Evolutionary conservation across 2,888 invertebrate species (phyloP).

Genomic region (Parasteatoda lunata): DNA sequence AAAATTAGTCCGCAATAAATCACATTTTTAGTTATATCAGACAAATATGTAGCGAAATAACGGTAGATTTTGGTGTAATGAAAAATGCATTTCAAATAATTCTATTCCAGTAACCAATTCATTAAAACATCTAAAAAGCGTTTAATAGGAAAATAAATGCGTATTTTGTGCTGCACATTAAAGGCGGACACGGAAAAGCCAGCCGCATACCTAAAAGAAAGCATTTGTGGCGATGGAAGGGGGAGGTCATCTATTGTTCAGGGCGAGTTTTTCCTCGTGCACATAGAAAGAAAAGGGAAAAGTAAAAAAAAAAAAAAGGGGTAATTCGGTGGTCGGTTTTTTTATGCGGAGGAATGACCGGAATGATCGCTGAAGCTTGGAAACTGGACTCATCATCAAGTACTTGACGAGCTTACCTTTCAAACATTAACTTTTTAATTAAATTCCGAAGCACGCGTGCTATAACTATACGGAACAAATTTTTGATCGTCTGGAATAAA

Average conservation of each 20-base stretch:
- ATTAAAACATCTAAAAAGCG: too few relatives aligned
- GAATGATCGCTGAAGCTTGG: conserved; percentile 47
- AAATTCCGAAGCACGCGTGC: conserved; percentile 2
- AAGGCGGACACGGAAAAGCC: conserved; percentile 35
- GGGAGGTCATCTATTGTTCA: conserved; percentile 33
- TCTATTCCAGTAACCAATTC: too few relatives aligned
- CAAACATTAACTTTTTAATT: conserved; percentile 37
- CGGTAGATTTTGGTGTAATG: too few relatives aligned
- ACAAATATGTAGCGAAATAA: too few relatives aligned
- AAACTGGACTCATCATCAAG: conserved; percentile 20
- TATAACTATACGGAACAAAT: neutral
- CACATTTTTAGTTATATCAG: too few relatives aligned
- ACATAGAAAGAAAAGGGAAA: neutral
- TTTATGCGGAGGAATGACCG: conserved; percentile 59
- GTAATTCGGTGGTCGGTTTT: conserved; percentile 15
- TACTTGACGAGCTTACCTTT: conserved; percentile 22
- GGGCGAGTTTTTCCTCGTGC: conserved; percentile 38
- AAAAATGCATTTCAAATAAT: too few relatives aligned
- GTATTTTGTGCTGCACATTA: conserved; percentile 30
- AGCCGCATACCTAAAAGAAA: conserved; percentile 1
- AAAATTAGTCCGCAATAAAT: too few relatives aligned
- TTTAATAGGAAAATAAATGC: conserved; percentile 21
- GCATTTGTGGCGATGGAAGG: neutral
- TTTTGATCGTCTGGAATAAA: too few relatives aligned
- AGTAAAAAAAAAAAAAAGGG: conserved; percentile 15